Percentiles rank a stretch among this genome's conserved stretches.
phyloP scores from a whole-genome alignment of 1,140 invertebrate genomes.

The Hesperophylax magnus region DNA sequence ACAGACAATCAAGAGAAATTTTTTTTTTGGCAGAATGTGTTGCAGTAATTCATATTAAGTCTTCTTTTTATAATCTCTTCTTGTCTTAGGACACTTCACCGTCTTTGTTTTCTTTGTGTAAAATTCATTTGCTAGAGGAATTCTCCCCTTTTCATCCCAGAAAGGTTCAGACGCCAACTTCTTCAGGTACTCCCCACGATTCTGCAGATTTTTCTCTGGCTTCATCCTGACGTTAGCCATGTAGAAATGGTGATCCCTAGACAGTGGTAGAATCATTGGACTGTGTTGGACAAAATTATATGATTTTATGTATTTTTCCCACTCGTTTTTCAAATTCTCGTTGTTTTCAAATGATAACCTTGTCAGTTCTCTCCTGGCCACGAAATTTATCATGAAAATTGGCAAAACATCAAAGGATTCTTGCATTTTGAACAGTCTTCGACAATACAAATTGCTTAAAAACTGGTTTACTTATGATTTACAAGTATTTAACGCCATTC shows the following conservation, averaged over 20 bases:
- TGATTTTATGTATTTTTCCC: neutral
- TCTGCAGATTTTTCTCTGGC: conserved; percentile 18
- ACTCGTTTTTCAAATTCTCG: neutral
- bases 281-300: neutral
- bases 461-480: too few species aligned
- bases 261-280: neutral
- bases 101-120: neutral
- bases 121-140: neutral
- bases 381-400: neutral
- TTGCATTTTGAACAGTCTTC: neutral
- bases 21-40: too few species aligned
- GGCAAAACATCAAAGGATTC: neutral
- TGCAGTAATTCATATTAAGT: too few species aligned
- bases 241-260: conserved; percentile 4
- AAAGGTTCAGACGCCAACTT: neutral
- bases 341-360: conserved; percentile 14
- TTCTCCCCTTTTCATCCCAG: conserved; percentile 6
- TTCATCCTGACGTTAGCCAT: neutral
- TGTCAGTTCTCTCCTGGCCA: neutral
- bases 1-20: too few species aligned
- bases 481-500: too few species aligned
- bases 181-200: neutral
- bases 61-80: too few species aligned
- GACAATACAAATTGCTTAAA: too few species aligned
- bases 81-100: too few species aligned